Evolutionary conservation across 2,113 vertebrate species (phyloP).

Genomic region (Sorex araneus): DNA sequence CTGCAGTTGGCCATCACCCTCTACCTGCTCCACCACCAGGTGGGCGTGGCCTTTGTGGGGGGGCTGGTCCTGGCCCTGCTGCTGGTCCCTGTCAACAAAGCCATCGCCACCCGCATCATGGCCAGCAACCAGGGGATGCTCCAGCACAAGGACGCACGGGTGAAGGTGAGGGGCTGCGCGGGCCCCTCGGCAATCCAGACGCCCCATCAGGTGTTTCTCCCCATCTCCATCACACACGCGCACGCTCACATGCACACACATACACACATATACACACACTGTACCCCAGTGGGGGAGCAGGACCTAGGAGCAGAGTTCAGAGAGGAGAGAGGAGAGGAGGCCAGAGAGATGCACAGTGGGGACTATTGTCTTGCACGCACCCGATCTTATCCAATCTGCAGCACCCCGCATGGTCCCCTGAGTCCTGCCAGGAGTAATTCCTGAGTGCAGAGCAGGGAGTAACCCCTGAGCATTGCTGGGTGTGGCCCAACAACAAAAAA

Average conservation of each 20-base stretch:
- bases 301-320: too few relatives aligned
- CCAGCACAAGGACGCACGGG: conserved; percentile 93
- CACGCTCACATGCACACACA: too few relatives aligned
- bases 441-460: too few relatives aligned
- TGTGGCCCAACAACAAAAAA: neutral
- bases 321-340: too few relatives aligned
- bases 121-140: conserved; percentile 94
- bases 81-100: conserved; percentile 96
- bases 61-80: conserved; percentile 93
- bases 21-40: conserved; percentile 95
- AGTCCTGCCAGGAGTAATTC: too few relatives aligned
- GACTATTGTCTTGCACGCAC: too few relatives aligned
- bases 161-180: conserved; percentile 91
- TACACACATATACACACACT: too few relatives aligned
- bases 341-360: too few relatives aligned
- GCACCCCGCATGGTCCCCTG: too few relatives aligned
- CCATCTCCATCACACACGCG: neutral
- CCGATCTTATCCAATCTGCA: too few relatives aligned
- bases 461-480: too few relatives aligned
- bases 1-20: conserved; percentile 93
- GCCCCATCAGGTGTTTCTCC: neutral
- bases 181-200: neutral
- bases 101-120: conserved; percentile 94
- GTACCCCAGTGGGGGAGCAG: too few relatives aligned
- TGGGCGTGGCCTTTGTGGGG: conserved; percentile 94